Conservation (phyloP, 2,113 vertebrate species). For the Rattus rattus region DNA sequence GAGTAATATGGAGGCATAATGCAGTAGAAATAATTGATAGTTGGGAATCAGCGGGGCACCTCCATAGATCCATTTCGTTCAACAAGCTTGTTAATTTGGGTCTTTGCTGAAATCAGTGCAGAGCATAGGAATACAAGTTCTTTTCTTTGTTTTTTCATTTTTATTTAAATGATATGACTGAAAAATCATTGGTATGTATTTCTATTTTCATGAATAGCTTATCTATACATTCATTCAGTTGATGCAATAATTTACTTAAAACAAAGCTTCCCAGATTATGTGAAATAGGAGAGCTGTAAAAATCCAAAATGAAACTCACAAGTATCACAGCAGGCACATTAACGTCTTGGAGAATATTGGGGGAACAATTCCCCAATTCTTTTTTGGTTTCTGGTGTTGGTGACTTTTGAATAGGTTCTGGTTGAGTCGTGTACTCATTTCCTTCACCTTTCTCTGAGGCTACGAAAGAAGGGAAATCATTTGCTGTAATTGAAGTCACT, state of each 20-base stretch:
- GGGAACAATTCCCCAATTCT: too few relatives aligned
- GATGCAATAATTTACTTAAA: not conserved
- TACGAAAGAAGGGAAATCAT: not conserved
- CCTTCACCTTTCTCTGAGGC: not conserved
- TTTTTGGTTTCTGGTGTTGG: too few relatives aligned
- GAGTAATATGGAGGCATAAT: not conserved
- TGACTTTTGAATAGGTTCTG: not conserved
- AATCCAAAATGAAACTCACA: not conserved
- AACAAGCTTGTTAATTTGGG: too few relatives aligned
- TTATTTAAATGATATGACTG: too few relatives aligned
- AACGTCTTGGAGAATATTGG: too few relatives aligned
- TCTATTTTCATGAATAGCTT: not conserved
- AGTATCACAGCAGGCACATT: too few relatives aligned
- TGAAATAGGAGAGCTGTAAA: too few relatives aligned
- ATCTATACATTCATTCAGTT: not conserved
- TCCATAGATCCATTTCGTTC: not conserved
- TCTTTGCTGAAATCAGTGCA: too few relatives aligned
- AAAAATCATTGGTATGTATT: too few relatives aligned
- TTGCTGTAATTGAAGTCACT: not conserved
- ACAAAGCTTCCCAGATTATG: not conserved
- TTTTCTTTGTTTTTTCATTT: too few relatives aligned
- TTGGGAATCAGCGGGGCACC: not conserved
- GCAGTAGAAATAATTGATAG: not conserved
- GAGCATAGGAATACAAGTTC: too few relatives aligned
- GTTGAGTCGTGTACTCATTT: too few relatives aligned